Evolutionary conservation across 2,797 vertebrate genomes (phyloP), one percentile per base, ranked within the genome.

Genomic region (Clarias laeviceps): DNA sequence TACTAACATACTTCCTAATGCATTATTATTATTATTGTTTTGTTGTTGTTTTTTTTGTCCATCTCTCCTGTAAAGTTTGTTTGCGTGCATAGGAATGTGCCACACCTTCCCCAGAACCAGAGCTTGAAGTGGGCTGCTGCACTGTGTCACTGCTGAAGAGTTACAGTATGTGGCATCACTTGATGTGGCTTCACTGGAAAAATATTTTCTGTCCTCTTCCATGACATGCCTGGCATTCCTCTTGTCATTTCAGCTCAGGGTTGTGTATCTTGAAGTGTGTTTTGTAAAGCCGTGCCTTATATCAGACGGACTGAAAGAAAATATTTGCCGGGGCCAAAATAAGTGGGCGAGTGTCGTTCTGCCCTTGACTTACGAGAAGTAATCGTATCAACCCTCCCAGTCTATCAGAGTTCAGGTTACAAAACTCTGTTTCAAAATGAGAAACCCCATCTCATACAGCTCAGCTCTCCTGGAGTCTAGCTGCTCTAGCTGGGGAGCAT

Each of bases 291-390:
- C 57, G 34, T 90, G 89, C 74, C 87, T 83, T 85, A 82, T 82
- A 83, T 86, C 89, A 91, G 90, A 78, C 32, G 37, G 92, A 89
- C 87, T 89, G 83, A 91, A 90, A 86, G 80, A 82, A 91, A 93
- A 93, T 91, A 91, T 92, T 93, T 93, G 89, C 90, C 91, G 85
- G 82, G 88, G 90, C 91, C 90, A 88, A 91, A 93, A 94, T 94
- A 93, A 91, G 87, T 90, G 88, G 34, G 77, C 81, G 88, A 88
- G 79, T 82, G 82, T 64, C 87, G 87, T 89, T 91, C 32, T 77
- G 85, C 27, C 22, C 80, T 45, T 82, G 40, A 86, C 90, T 89
- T 83, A 91, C 90, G 88, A 90, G 89, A 86, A 87, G 73, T 17
- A 91, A 91, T 88, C 91, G 86, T 66, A 92, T 90, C 90, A 91